These are phyloP conservation scores for Drosophila pullipes DNA, from an alignment of 2,888 invertebrate genomes.

Conservation along the genomic window DNA sequence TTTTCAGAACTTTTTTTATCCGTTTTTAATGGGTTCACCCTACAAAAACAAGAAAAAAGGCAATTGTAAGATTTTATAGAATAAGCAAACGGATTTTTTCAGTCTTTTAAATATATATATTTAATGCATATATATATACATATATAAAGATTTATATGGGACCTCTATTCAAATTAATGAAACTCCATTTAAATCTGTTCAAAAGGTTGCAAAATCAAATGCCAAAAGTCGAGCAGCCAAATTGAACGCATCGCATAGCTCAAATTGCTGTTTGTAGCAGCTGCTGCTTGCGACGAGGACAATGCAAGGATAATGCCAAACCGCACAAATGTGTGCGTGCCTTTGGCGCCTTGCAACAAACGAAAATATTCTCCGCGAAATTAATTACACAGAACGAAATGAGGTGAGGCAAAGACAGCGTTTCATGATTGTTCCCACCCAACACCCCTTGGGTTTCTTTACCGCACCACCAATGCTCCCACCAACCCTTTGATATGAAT, in stretches of 20 bases:
- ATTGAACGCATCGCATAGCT: slow-evolving; percentile 70
- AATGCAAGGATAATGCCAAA: slow-evolving; percentile 41
- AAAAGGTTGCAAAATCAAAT: slow-evolving; percentile 10
- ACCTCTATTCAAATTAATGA: slow-evolving; percentile 52
- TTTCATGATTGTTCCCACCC: slow-evolving; percentile 20
- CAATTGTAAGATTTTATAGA: not conserved
- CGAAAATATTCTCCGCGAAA: slow-evolving; percentile 56
- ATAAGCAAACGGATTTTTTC: not conserved
- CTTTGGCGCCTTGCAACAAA: not conserved
- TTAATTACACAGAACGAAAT: slow-evolving; percentile 66
- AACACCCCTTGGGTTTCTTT: not conserved
- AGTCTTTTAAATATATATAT: not conserved
- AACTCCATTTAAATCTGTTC: slow-evolving; percentile 51
- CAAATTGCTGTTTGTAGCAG: slow-evolving; percentile 36
- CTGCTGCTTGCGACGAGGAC: slow-evolving; percentile 12
- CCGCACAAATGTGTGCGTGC: slow-evolving; percentile 46
- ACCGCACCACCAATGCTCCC: not conserved
- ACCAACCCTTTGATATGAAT: not conserved
- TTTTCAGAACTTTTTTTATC: not conserved
- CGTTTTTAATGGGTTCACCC: not conserved
- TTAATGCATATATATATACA: not conserved
- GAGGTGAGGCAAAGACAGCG: slow-evolving; percentile 19
- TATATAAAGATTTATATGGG: not conserved
- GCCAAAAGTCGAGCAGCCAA: slow-evolving; percentile 26
- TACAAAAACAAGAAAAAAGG: not conserved